Conservation (phyloP, 2,888 invertebrate genomes). For the Sinodicranocentrus sp. region DNA sequence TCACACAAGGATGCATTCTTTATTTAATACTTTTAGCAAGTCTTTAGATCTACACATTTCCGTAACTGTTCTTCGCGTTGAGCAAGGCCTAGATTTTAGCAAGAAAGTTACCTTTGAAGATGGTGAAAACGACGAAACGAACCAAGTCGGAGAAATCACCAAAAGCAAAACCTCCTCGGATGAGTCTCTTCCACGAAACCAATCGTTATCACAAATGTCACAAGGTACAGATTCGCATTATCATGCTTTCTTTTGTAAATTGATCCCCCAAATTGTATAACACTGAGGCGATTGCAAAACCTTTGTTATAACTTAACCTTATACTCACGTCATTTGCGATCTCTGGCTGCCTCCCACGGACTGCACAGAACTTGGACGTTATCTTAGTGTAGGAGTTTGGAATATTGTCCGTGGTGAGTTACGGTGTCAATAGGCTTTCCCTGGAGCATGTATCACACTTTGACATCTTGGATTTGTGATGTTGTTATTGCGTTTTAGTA, state of each 20-base stretch:
- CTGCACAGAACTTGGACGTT: constrained; percentile 75
- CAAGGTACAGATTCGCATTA: too few relatives aligned
- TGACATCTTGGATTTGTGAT: background rate
- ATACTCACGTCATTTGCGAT: constrained; percentile 33
- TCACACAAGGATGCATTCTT: too few relatives aligned
- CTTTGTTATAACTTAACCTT: constrained; percentile 10
- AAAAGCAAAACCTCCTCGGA: constrained; percentile 73
- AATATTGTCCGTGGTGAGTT: constrained; percentile 76
- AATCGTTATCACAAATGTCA: constrained; percentile 75
- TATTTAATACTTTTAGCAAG: constrained; percentile 83
- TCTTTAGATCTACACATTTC: constrained; percentile 96
- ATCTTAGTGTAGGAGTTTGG: constrained; percentile 76
- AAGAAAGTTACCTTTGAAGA: constrained; percentile 78
- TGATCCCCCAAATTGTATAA: background rate
- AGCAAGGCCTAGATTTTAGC: constrained; percentile 90
- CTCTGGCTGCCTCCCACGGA: constrained; percentile 62
- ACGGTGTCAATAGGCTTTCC: constrained; percentile 5
- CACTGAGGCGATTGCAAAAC: constrained; percentile 3
- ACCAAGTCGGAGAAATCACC: constrained; percentile 47
- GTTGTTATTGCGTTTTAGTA: too few relatives aligned
- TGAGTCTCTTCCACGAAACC: constrained; percentile 75
- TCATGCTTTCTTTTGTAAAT: background rate
- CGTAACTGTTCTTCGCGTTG: constrained; percentile 91
- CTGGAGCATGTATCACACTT: constrained; percentile 4
- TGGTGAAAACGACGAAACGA: constrained; percentile 53